Conservation (phyloP, 2,113 vertebrate species). For the Eurystomus gularis region DNA sequence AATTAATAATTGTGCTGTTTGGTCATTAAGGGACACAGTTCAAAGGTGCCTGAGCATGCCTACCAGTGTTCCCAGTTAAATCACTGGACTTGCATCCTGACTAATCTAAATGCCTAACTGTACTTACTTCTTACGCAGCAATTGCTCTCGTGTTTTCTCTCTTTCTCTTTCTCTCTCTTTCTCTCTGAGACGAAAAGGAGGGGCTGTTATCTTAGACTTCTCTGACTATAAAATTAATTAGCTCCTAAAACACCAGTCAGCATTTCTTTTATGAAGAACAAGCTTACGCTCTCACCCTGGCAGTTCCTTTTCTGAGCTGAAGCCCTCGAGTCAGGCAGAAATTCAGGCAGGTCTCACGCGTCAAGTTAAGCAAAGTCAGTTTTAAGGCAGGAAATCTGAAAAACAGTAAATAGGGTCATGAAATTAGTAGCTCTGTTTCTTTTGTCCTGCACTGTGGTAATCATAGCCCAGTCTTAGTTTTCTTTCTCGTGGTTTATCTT, state of each 20-base stretch:
- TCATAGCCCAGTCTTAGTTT: neutral
- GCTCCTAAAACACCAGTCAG: neutral
- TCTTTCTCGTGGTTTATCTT: neutral
- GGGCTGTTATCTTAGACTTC: neutral
- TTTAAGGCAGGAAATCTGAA: neutral
- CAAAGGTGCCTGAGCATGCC: conserved; percentile 38
- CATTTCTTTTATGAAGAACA: neutral
- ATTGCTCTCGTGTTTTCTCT: conserved; percentile 44
- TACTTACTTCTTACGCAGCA: neutral
- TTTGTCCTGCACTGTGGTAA: neutral
- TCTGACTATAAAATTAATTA: conserved; percentile 29
- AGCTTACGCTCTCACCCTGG: neutral
- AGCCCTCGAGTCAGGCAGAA: neutral
- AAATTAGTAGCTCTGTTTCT: neutral
- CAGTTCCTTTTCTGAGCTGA: neutral
- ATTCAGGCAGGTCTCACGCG: neutral
- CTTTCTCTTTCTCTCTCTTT: conserved; percentile 65
- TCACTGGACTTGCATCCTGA: conserved; percentile 10
- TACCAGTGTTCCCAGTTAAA: neutral
- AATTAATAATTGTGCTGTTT: conserved; percentile 40
- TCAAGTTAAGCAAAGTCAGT: neutral
- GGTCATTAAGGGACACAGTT: neutral
- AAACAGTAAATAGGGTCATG: neutral
- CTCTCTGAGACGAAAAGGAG: conserved; percentile 28
- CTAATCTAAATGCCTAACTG: neutral